These are phyloP conservation scores for Sarcophaga subvicina DNA, from an alignment of 2,888 invertebrate species.

Conservation along the genomic window DNA sequence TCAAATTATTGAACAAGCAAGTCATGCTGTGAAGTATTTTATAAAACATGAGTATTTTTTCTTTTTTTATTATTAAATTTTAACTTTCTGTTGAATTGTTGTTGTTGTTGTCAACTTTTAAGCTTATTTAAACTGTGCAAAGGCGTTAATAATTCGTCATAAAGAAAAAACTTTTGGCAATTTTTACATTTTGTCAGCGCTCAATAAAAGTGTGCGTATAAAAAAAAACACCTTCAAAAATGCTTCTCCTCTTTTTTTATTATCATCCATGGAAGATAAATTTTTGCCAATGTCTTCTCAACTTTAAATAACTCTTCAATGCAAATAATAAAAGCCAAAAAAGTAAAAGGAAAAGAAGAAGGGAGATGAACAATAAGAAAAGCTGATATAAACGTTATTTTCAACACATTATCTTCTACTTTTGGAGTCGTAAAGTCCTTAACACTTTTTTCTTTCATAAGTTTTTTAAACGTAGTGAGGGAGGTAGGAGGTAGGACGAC, in stretches of 20 bases:
- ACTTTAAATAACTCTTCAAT: constrained; percentile 56
- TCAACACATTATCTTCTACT: constrained; percentile 57
- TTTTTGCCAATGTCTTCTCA: constrained; percentile 39
- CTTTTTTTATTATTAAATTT: too few species aligned
- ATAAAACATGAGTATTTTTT: too few species aligned
- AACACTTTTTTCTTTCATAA: constrained; percentile 13
- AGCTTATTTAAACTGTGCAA: background rate
- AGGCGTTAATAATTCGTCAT: background rate
- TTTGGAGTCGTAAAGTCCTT: constrained; percentile 24
- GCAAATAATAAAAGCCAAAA: constrained; percentile 33
- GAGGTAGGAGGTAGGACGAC: background rate
- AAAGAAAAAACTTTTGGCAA: background rate
- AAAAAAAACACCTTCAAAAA: constrained; percentile 16
- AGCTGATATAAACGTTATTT: constrained; percentile 39
- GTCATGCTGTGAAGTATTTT: too few species aligned
- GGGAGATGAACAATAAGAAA: background rate
- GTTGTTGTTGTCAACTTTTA: background rate
- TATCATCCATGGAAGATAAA: constrained; percentile 24
- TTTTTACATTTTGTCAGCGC: background rate
- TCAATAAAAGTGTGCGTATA: background rate
- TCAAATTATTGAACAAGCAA: too few species aligned
- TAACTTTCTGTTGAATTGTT: too few species aligned
- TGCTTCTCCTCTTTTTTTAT: background rate
- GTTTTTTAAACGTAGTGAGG: constrained; percentile 24
- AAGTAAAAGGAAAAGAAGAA: background rate